Evolutionary conservation across 2,113 vertebrate genomes (phyloP).

Genomic region (Melanerpes aurifrons): DNA sequence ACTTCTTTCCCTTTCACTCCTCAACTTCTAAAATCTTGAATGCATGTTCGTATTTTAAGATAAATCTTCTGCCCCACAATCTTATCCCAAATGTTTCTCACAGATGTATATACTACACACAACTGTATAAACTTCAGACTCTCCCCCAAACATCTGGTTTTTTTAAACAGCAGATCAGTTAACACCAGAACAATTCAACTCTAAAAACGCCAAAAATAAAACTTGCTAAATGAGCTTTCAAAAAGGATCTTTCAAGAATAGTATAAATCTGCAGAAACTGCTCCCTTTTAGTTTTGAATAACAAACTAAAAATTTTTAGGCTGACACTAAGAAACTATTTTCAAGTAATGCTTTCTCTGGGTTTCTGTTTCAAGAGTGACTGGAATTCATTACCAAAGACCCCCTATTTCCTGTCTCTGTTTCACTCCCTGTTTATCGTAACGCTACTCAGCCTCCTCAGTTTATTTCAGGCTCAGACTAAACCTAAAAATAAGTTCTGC

Average conservation of each 20-base stretch:
- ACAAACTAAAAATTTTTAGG: constrained; percentile 76
- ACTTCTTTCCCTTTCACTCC: constrained; percentile 34
- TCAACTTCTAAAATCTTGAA: constrained; percentile 48
- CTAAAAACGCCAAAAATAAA: constrained; percentile 71
- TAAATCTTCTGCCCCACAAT: constrained; percentile 58
- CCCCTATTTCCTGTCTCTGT: constrained; percentile 82
- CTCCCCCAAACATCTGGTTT: constrained; percentile 80
- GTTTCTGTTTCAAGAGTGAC: constrained; percentile 78
- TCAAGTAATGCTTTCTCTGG: constrained; percentile 75
- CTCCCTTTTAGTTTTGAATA: constrained; percentile 73
- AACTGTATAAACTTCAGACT: constrained; percentile 73
- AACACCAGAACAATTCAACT: constrained; percentile 68
- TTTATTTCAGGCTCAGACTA: constrained; percentile 78
- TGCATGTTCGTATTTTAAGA: constrained; percentile 59
- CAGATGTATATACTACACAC: constrained; percentile 64
- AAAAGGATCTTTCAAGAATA: constrained; percentile 35
- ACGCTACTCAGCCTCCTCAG: constrained; percentile 71
- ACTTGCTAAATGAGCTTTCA: constrained; percentile 76
- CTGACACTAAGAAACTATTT: constrained; percentile 82
- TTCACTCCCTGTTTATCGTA: constrained; percentile 71
- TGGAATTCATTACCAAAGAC: constrained; percentile 86
- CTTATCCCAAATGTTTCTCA: constrained; percentile 68
- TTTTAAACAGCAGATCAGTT: constrained; percentile 72
- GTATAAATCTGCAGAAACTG: constrained; percentile 59
- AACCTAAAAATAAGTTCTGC: constrained; percentile 78